Evolutionary conservation across 2,888 invertebrate species (phyloP).

Genomic region (Xanthorhoe designata): DNA sequence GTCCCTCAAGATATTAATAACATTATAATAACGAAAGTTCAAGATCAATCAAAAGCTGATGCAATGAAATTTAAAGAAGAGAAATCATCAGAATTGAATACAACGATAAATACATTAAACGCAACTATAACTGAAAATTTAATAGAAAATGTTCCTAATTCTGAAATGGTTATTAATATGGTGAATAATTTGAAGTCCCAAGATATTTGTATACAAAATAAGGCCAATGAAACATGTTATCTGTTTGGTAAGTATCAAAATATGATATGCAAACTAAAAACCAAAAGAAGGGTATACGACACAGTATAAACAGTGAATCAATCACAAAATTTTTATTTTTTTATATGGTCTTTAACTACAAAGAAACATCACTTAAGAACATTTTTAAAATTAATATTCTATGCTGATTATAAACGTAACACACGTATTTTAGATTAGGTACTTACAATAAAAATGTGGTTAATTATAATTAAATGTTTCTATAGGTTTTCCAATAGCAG

Average conservation of each 20-base stretch:
- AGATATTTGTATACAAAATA: slow-evolving; percentile 59
- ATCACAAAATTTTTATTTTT: too few relatives aligned
- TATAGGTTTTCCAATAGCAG: slow-evolving; percentile 62
- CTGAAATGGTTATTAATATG: slow-evolving; percentile 5
- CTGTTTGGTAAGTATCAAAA: slow-evolving; percentile 61
- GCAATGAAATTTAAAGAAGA: slow-evolving; percentile 1
- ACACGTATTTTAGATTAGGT: background rate
- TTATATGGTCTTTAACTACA: too few relatives aligned
- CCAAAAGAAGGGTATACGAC: too few relatives aligned
- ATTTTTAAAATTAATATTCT: too few relatives aligned
- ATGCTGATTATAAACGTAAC: too few relatives aligned
- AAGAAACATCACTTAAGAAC: too few relatives aligned
- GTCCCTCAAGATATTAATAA: slow-evolving; percentile 54
- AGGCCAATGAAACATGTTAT: slow-evolving; percentile 61
- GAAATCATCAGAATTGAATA: slow-evolving; percentile 1
- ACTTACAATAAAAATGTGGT: background rate
- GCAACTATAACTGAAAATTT: slow-evolving; percentile 24
- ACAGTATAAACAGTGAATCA: too few relatives aligned
- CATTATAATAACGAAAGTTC: background rate
- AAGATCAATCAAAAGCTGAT: slow-evolving; percentile 2
- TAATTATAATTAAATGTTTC: background rate
- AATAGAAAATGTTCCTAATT: slow-evolving; percentile 7
- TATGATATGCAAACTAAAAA: background rate
- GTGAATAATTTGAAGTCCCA: slow-evolving; percentile 16
- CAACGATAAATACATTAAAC: slow-evolving; percentile 20